Evolutionary conservation across 2,797 vertebrate genomes (phyloP).

Genomic region (Gallirallus australis): DNA sequence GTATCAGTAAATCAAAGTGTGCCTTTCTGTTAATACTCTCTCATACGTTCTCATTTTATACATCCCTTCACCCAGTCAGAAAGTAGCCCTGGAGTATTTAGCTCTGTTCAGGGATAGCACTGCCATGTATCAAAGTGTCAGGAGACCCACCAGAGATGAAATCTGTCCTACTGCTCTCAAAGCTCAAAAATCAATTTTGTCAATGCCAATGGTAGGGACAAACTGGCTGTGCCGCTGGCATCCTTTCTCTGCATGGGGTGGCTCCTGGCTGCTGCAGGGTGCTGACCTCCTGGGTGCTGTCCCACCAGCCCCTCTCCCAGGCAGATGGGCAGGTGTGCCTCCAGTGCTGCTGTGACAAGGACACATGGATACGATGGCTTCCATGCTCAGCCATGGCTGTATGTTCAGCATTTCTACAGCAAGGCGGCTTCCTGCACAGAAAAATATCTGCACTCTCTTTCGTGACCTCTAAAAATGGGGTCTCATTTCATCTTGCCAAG

Average conservation of each 20-base stretch:
- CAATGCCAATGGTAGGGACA: background rate
- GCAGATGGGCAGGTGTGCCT: background rate
- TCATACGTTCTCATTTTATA: constrained; percentile 60
- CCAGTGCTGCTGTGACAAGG: rapidly evolving
- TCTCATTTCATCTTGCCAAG: background rate
- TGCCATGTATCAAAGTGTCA: constrained; percentile 78
- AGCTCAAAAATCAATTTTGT: constrained; percentile 39
- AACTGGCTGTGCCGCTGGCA: background rate
- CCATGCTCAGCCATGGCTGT: rapidly evolving
- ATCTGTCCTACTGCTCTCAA: constrained; percentile 65
- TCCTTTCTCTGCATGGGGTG: rapidly evolving
- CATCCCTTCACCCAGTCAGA: constrained; percentile 64
- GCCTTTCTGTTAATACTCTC: constrained; percentile 69
- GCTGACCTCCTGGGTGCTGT: rapidly evolving
- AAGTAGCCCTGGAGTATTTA: constrained; percentile 72
- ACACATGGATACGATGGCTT: background rate
- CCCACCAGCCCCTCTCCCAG: background rate
- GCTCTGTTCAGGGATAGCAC: constrained; percentile 69
- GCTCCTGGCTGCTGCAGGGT: background rate
- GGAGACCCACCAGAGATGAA: constrained; percentile 70
- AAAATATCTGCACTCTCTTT: background rate
- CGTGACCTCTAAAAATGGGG: background rate
- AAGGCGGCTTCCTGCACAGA: background rate
- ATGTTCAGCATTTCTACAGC: background rate
- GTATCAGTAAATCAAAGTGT: constrained; percentile 74